Evolutionary conservation across 2,888 invertebrate species (phyloP).

Genomic region (Isoperla grammatica): DNA sequence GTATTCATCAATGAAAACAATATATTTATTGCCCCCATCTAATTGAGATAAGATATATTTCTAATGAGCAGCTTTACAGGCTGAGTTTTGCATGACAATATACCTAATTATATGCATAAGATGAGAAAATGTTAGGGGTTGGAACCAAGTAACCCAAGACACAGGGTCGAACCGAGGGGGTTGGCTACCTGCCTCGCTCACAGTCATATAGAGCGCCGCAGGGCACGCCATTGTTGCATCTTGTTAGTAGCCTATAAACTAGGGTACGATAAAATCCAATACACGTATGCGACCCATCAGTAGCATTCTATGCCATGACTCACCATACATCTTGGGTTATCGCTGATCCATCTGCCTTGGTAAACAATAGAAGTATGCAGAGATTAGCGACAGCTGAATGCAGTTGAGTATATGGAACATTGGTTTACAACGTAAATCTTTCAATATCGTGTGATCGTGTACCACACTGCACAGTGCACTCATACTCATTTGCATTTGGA

Average conservation of each 20-base stretch:
- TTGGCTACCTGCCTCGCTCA: constrained; percentile 7
- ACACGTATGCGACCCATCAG: constrained; percentile 5
- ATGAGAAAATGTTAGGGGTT: constrained; percentile 8
- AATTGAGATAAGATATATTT: constrained; percentile 25
- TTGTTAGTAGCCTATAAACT: background rate
- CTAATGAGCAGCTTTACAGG: constrained; percentile 13
- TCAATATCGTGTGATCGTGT: constrained; percentile 14
- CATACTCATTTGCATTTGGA: constrained; percentile 11
- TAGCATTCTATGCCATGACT: constrained; percentile 9
- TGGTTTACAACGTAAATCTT: constrained; percentile 8
- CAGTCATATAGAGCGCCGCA: too few species aligned
- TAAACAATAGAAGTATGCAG: constrained; percentile 5
- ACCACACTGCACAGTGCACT: background rate
- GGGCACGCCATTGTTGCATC: too few species aligned
- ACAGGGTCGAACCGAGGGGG: background rate
- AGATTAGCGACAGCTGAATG: constrained; percentile 5
- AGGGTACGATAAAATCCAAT: constrained; percentile 4
- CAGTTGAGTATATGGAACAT: constrained; percentile 5
- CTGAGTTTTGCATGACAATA: constrained; percentile 9
- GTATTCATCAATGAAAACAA: constrained; percentile 16
- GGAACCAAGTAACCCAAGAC: too few species aligned
- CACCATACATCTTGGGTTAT: constrained; percentile 5
- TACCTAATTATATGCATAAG: constrained; percentile 13
- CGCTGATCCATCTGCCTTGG: constrained; percentile 1
- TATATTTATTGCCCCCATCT: constrained; percentile 19